phyloP scores from a whole-genome alignment of 2,797 vertebrate genomes.

The Gymnothorax javanicus region DNA sequence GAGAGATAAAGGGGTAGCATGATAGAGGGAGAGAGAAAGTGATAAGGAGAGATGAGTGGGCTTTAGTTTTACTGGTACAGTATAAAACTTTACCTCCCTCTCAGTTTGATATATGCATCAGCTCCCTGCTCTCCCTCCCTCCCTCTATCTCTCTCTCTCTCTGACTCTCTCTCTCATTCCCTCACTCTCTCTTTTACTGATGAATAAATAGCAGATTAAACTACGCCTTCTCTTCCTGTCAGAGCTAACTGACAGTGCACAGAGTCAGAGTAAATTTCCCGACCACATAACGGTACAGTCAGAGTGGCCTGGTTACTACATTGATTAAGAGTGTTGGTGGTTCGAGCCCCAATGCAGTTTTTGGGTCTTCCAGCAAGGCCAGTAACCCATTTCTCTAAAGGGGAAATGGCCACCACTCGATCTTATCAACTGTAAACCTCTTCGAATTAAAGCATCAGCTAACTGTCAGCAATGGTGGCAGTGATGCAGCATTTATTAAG shows the following conservation, averaged over 20 bases:
- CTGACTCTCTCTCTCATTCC: conserved; percentile 18
- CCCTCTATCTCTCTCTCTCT: not conserved
- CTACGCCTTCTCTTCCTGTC: not conserved
- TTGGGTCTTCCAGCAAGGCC: too few species aligned
- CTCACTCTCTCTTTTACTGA: not conserved
- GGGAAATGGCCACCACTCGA: too few species aligned
- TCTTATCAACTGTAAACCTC: too few species aligned
- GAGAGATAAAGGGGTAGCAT: conserved; percentile 25
- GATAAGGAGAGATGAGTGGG: conserved; percentile 23
- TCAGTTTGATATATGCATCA: not conserved
- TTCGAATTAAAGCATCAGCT: too few species aligned
- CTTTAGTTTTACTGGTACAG: conserved; percentile 25
- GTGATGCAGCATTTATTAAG: not conserved
- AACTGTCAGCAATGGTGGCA: too few species aligned
- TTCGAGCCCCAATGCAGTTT: too few species aligned
- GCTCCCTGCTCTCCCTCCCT: conserved; percentile 21
- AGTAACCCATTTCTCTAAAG: too few species aligned
- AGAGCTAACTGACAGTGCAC: not conserved
- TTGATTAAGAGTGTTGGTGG: too few species aligned
- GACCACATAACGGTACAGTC: not conserved
- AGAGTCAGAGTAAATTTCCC: not conserved
- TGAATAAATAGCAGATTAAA: not conserved
- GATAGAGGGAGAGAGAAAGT: conserved; percentile 26
- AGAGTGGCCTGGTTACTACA: not conserved
- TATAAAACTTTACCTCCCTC: conserved; percentile 42